phyloP scores from a whole-genome alignment of 2,797 vertebrate species.

The Apodemus agrarius region DNA sequence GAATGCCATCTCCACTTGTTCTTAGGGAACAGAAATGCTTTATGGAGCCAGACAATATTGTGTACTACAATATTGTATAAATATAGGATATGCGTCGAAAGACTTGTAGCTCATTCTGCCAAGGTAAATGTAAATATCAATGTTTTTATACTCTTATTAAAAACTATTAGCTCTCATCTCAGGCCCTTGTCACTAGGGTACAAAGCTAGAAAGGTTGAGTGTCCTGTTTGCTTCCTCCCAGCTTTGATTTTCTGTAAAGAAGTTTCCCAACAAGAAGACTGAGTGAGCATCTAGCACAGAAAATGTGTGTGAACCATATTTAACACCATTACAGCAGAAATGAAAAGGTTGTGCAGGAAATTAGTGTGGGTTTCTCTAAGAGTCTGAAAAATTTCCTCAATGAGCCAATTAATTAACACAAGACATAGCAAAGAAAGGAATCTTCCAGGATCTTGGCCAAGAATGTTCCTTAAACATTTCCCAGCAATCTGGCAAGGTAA shows the following conservation, averaged over 20 bases:
- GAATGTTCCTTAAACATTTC: slow-evolving; percentile 46
- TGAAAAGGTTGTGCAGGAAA: slow-evolving; percentile 17
- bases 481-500: not conserved
- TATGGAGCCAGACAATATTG: not conserved
- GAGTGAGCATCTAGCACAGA: not conserved
- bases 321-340: slow-evolving; percentile 23
- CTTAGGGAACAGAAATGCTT: not conserved
- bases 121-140: not conserved
- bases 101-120: not conserved
- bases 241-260: not conserved
- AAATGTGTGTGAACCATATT: not conserved
- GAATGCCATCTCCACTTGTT: not conserved
- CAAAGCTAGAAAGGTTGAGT: not conserved
- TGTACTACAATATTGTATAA: not conserved
- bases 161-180: not conserved
- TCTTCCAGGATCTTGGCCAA: slow-evolving; percentile 26
- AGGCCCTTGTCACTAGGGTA: not conserved
- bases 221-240: not conserved
- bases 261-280: not conserved
- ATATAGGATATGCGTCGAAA: slow-evolving; percentile 35
- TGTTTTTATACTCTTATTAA: slow-evolving; percentile 16
- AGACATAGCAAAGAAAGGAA: slow-evolving; percentile 1
- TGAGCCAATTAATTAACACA: slow-evolving; percentile 39
- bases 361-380: not conserved
- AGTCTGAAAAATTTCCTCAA: slow-evolving; percentile 41